Conservation (phyloP, 2,888 invertebrate species). For the Trimorus sp. region DNA sequence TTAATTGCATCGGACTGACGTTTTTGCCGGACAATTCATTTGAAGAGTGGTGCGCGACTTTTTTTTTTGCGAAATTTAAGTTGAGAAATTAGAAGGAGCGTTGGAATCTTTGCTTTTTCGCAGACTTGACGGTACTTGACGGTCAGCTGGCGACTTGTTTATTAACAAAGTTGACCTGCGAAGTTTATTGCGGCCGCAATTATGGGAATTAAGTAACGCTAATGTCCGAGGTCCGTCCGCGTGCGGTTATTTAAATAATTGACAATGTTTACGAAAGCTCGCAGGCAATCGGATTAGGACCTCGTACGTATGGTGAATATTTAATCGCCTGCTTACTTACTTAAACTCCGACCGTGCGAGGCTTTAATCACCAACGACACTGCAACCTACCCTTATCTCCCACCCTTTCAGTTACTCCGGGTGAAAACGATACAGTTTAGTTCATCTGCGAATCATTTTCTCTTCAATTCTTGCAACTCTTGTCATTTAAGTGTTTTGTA, state of each 20-base stretch:
- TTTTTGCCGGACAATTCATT: background rate
- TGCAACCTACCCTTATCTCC: slow-evolving; percentile 62
- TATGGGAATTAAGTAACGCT: slow-evolving; percentile 12
- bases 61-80: too few species aligned
- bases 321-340: slow-evolving; percentile 76
- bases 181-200: background rate
- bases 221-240: slow-evolving; percentile 11
- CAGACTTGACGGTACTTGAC: too few species aligned
- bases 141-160: too few species aligned
- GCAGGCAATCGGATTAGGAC: slow-evolving; percentile 76
- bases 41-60: too few species aligned
- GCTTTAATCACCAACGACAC: slow-evolving; percentile 66
- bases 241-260: slow-evolving; percentile 80
- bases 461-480: slow-evolving; percentile 13
- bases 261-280: slow-evolving; percentile 79
- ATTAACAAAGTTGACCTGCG: too few species aligned
- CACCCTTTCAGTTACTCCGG: slow-evolving; percentile 64
- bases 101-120: too few species aligned
- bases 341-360: slow-evolving; percentile 69
- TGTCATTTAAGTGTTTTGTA: background rate
- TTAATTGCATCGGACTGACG: slow-evolving; percentile 21
- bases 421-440: slow-evolving; percentile 48
- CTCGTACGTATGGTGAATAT: slow-evolving; percentile 80
- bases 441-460: slow-evolving; percentile 30
- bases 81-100: too few species aligned